A percentile compares a stretch with the other conserved stretches of the same genome.
phyloP scores from a whole-genome alignment of 1,140 invertebrate genomes.

The Nasonia giraulti region DNA sequence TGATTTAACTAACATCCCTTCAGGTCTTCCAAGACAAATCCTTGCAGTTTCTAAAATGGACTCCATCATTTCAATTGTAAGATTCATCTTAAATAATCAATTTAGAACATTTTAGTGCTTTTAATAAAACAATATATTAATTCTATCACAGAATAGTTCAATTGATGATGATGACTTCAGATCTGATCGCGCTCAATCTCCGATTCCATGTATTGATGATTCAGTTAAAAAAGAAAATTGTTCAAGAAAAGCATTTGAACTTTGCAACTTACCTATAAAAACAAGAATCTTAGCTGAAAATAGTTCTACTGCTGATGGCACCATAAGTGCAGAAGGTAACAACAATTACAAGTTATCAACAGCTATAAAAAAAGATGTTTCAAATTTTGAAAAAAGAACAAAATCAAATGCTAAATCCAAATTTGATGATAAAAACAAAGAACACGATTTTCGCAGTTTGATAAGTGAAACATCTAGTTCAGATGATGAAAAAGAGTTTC shows the following conservation, averaged over 20 bases:
- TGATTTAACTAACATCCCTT: constrained; percentile 32
- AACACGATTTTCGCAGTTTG: constrained; percentile 21
- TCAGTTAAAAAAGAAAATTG: constrained; percentile 20
- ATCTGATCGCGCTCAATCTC: not conserved
- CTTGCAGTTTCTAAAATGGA: constrained; percentile 1
- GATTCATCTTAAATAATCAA: not conserved
- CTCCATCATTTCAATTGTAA: constrained; percentile 47
- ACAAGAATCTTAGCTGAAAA: not conserved
- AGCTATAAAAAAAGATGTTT: not conserved
- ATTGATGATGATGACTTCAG: constrained; percentile 35
- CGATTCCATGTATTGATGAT: not conserved
- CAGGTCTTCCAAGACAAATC: not conserved
- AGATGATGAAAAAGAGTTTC: constrained; percentile 35
- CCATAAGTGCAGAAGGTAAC: not conserved
- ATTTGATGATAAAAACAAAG: not conserved
- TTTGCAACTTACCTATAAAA: not conserved
- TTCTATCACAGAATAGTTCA: constrained; percentile 44
- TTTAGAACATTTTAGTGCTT: not conserved
- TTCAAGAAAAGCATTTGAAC: constrained; percentile 3
- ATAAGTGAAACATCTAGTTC: constrained; percentile 36
- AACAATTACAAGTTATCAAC: constrained; percentile 13
- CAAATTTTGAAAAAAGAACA: constrained; percentile 5
- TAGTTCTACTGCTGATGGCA: not conserved
- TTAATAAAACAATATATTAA: not conserved
- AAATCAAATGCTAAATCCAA: constrained; percentile 9